Base-by-base conservation (phyloP, 2,888 invertebrate species). In the Amitus sp. region DNA sequence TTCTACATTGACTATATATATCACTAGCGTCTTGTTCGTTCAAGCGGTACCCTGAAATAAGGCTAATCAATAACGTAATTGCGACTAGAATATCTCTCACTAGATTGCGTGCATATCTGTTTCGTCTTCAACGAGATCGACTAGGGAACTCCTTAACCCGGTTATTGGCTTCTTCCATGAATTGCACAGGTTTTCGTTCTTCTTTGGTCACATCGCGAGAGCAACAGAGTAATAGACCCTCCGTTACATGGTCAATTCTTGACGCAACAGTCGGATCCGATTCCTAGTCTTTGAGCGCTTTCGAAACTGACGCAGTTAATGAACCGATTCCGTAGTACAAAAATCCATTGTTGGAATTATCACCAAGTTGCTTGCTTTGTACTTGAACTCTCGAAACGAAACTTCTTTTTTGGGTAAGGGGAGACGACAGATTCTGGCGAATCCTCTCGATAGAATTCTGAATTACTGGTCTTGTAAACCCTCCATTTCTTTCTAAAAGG, bases 251-350 rank as follows among this genome's bases (percentile, higher is more conserved):
- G 73, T 74, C 73, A 73, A 68, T 71, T 57, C 65, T 52, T 53
- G 61, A 67, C 67, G 74, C 75, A 75, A 75, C 75, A 75, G 73
- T 75, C 74, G 73, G 74, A 65, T n/a, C 61, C 72, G 65, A 65
- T 74, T 49, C 48, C 47, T 19, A 49, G 47, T 12, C 46, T 23
- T 23, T 23, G 7, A 23, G 23, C 23, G 23, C 23, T 23, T 7
- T 23, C 23, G 23, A 23, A 23, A 23, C 3, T n/a, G 13, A 17
- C 17, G 47, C n/a, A 7, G 15, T 37, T n/a, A 27, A 33, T n/a
- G 33, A 33, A 9, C 33, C n/a, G 12, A 15, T 37, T 15, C 37
- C 37, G 15, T 15, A 37, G 37, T 37, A 37, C 13, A 37, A 37
- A 37, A 37, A 23, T 5, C 23, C 23, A 23, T 23, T 7, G 23